These are phyloP conservation scores for Labeo calbasu DNA, from an alignment of 2,797 vertebrate species.

Conservation along the genomic window DNA sequence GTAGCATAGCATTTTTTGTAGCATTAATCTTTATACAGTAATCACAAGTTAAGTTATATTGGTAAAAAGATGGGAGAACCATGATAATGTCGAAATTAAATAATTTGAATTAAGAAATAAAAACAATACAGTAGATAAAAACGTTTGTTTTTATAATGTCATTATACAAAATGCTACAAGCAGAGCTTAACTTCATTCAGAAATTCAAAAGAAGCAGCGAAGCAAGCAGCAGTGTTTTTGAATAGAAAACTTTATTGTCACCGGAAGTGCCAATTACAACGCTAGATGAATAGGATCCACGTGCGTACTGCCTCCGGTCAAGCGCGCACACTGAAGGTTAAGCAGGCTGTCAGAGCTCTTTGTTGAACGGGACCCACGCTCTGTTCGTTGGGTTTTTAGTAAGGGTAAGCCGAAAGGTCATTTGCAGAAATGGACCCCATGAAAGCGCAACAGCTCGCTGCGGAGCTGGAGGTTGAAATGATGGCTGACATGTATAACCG, in stretches of 20 bases:
- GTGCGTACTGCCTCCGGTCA: slow-evolving; percentile 64
- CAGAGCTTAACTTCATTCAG: neutral
- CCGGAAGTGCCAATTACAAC: slow-evolving; percentile 58
- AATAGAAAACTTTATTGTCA: slow-evolving; percentile 74
- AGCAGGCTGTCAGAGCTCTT: slow-evolving; percentile 29
- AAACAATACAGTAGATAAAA: neutral
- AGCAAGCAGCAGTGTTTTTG: slow-evolving; percentile 37
- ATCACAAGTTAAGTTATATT: neutral
- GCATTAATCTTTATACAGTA: neutral
- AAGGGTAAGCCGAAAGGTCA: neutral
- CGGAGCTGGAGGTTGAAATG: slow-evolving; percentile 97
- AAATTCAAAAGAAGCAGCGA: neutral
- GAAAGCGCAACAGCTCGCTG: slow-evolving; percentile 94
- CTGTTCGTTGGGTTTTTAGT: neutral
- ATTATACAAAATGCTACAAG: neutral
- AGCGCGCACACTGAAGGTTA: slow-evolving; percentile 68
- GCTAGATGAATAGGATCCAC: slow-evolving; percentile 50
- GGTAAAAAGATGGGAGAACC: neutral
- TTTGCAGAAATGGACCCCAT: slow-evolving; percentile 86
- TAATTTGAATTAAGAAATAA: neutral
- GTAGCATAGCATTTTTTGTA: too few species aligned
- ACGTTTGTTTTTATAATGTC: neutral
- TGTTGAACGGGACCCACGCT: neutral
- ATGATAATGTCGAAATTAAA: neutral
- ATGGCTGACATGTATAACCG: slow-evolving; percentile 99